A percentile compares a stretch with the other conserved stretches of the same genome.
Conservation (phyloP, 2,797 vertebrate genomes). For the Trachurus trachurus region DNA sequence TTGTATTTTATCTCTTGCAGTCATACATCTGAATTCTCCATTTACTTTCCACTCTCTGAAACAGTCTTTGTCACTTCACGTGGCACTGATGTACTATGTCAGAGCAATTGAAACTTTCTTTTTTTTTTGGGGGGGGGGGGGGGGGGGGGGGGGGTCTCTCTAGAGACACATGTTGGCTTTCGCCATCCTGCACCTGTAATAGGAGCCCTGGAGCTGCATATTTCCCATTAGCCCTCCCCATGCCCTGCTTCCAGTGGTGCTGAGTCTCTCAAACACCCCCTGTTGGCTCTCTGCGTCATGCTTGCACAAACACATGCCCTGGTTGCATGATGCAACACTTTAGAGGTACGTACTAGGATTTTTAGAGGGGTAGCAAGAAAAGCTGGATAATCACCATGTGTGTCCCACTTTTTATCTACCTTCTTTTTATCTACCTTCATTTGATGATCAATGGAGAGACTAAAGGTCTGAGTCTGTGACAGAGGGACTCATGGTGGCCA, state of each 20-base stretch:
- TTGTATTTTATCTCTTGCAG: background rate
- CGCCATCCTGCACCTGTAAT: conserved; percentile 39
- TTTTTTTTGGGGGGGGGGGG: too few relatives aligned
- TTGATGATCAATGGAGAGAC: conserved; percentile 39
- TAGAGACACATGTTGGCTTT: conserved; percentile 38
- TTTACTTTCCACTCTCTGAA: conserved; percentile 15
- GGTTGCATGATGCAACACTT: conserved; percentile 5
- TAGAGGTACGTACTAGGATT: conserved; percentile 13
- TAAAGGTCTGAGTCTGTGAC: conserved; percentile 41
- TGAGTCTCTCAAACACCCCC: background rate
- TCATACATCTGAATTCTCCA: background rate
- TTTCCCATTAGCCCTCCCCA: conserved; percentile 27
- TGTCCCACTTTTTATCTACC: conserved; percentile 11
- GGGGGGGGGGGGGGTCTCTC: background rate
- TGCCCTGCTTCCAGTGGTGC: conserved; percentile 31
- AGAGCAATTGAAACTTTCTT: conserved; percentile 18
- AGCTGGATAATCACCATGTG: background rate
- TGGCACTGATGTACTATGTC: conserved; percentile 14
- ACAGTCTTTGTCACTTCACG: conserved; percentile 12
- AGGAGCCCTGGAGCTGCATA: conserved; percentile 38
- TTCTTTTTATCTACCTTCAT: background rate
- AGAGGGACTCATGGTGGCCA: conserved; percentile 41
- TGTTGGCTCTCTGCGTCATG: conserved; percentile 19
- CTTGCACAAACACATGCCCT: conserved; percentile 28
- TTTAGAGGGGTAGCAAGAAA: background rate